phyloP scores from a whole-genome alignment of 2,113 vertebrate genomes.

The Cyprinodon variegatus region DNA sequence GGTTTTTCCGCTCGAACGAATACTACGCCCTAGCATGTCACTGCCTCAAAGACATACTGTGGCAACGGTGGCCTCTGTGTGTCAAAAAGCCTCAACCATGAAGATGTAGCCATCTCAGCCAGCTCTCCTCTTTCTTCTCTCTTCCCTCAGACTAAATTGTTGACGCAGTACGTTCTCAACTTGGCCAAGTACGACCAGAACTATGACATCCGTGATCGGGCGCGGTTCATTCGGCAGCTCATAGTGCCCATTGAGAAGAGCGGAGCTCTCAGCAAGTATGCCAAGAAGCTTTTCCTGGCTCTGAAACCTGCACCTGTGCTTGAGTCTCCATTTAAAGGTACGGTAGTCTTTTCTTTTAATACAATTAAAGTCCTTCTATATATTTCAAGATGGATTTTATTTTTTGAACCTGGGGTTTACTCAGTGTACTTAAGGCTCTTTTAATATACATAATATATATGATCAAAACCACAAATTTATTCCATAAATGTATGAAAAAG shows the following conservation, averaged over 20 bases:
- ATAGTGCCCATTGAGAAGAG: constrained; percentile 97
- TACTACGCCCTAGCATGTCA: too few relatives aligned
- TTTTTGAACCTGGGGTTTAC: not conserved
- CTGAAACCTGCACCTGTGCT: constrained; percentile 94
- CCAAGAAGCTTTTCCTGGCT: constrained; percentile 97
- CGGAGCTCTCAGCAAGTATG: constrained; percentile 93
- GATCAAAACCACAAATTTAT: not conserved
- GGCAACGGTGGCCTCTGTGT: too few relatives aligned
- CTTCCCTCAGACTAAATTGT: constrained; percentile 88
- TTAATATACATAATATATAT: not conserved
- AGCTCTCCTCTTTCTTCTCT: not conserved
- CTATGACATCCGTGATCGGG: constrained; percentile 95
- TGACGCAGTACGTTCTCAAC: constrained; percentile 97
- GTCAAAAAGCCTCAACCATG: too few relatives aligned
- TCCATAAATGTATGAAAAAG: too few relatives aligned
- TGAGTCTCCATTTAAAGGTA: constrained; percentile 99
- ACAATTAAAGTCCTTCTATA: not conserved
- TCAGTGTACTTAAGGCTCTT: not conserved
- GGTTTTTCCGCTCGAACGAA: too few relatives aligned
- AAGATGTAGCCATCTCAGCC: too few relatives aligned
- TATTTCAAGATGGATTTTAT: not conserved
- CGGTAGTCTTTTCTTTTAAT: not conserved
- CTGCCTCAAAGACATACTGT: too few relatives aligned
- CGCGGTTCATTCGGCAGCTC: constrained; percentile 96
- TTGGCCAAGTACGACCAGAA: constrained; percentile 99